These are phyloP conservation scores for Ceratina calcarata DNA, from an alignment of 1,140 invertebrate genomes.

Conservation along the genomic window DNA sequence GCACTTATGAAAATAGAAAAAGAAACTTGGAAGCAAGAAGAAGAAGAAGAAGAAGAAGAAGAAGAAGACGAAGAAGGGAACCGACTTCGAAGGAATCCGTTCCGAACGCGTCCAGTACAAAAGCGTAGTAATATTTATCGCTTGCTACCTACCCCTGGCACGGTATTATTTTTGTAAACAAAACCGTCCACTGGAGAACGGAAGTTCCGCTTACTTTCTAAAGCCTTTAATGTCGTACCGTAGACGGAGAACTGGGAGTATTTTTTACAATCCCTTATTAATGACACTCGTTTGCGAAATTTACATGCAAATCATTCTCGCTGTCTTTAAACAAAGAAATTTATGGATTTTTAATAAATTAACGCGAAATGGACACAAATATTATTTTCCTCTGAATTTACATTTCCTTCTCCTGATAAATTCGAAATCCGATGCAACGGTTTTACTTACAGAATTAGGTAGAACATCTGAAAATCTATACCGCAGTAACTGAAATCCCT, in stretches of 20 bases:
- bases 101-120: conserved; percentile 2
- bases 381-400: neutral
- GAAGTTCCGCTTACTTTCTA: conserved; percentile 3
- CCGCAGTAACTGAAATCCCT: too few species aligned
- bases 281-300: conserved; percentile 12
- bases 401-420: too few species aligned
- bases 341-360: neutral
- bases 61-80: neutral
- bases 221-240: neutral
- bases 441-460: too few species aligned
- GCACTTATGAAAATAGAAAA: conserved; percentile 23
- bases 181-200: neutral
- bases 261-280: neutral
- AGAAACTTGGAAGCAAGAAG: neutral
- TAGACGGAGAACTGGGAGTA: neutral
- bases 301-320: conserved; percentile 15
- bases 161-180: conserved; percentile 9
- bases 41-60: neutral
- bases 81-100: conserved; percentile 3
- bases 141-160: neutral
- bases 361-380: neutral
- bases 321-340: neutral
- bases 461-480: too few species aligned
- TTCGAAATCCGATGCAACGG: too few species aligned
- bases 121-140: conserved; percentile 39